Conservation (phyloP, 2,888 invertebrate species). For the Iphiclides podalirius region DNA sequence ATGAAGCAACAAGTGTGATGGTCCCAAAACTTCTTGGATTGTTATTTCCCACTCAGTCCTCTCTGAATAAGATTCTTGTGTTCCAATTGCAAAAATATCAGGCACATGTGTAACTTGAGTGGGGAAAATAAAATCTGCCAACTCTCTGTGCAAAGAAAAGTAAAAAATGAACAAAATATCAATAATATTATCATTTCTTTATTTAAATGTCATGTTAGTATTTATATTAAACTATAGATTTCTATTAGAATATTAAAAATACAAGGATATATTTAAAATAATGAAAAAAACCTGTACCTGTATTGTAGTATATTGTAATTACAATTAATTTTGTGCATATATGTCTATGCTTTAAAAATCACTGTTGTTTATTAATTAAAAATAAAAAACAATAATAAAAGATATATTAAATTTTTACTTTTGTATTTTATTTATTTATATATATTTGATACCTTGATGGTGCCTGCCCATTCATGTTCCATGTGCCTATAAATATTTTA, state of each 20-base stretch:
- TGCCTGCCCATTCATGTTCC: conserved; percentile 97
- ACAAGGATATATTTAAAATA: too few species aligned
- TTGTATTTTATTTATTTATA: too few species aligned
- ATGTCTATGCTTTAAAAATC: too few species aligned
- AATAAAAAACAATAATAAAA: too few species aligned
- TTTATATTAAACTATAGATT: background rate
- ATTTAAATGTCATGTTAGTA: background rate
- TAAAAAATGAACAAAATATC: background rate
- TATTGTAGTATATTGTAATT: too few species aligned
- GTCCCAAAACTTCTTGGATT: conserved; percentile 95
- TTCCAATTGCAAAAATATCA: conserved; percentile 95
- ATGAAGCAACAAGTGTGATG: conserved; percentile 94
- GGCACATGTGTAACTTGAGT: conserved; percentile 91
- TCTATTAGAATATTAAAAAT: too few species aligned
- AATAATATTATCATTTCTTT: background rate
- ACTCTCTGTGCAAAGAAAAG: conserved; percentile 80
- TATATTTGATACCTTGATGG: conserved; percentile 86
- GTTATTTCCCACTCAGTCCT: conserved; percentile 93
- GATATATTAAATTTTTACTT: too few species aligned
- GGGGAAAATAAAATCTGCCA: conserved; percentile 95
- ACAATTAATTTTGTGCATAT: too few species aligned
- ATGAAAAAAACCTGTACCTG: too few species aligned
- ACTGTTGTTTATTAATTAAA: too few species aligned
- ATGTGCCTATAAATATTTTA: conserved; percentile 94
- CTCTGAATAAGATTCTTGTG: conserved; percentile 95